phyloP scores from a whole-genome alignment of 2,113 vertebrate species.

The Lathamus discolor region DNA sequence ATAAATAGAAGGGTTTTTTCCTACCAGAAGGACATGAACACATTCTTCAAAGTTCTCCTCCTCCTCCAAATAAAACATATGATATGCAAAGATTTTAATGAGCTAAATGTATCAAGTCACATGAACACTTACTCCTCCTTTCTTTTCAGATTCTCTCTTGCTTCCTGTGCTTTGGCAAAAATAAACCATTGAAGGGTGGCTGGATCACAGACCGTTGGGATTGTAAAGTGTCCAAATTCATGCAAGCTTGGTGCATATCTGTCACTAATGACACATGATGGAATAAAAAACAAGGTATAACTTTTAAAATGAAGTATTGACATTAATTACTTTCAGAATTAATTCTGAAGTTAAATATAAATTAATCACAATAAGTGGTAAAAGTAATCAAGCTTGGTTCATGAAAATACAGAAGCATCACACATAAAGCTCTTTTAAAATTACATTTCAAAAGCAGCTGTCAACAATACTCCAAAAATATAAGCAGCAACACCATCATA shows the following conservation, averaged over 20 bases:
- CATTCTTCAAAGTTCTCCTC: not conserved
- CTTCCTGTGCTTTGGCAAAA: conserved; percentile 83
- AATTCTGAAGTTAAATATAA: not conserved
- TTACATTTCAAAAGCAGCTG: not conserved
- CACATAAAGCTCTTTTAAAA: not conserved
- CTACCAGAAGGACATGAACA: not conserved
- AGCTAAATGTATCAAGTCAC: not conserved
- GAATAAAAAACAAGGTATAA: not conserved
- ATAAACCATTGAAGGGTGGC: conserved; percentile 86
- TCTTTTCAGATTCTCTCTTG: conserved; percentile 78
- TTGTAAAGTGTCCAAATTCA: conserved; percentile 86
- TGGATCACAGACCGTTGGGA: conserved; percentile 83
- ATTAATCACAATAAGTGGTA: not conserved
- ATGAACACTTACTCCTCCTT: conserved; percentile 82
- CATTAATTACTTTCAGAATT: not conserved
- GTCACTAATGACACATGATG: conserved; percentile 73
- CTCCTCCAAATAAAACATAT: not conserved
- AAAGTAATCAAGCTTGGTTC: not conserved
- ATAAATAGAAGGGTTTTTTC: not conserved
- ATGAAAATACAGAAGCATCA: not conserved
- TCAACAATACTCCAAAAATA: not conserved
- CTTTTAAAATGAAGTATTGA: not conserved
- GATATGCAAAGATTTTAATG: not conserved
- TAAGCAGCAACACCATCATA: not conserved
- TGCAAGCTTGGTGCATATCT: conserved; percentile 84